Evolutionary conservation across 2,797 vertebrate genomes (phyloP).

Genomic region (Pangasius sanitwongsei): DNA sequence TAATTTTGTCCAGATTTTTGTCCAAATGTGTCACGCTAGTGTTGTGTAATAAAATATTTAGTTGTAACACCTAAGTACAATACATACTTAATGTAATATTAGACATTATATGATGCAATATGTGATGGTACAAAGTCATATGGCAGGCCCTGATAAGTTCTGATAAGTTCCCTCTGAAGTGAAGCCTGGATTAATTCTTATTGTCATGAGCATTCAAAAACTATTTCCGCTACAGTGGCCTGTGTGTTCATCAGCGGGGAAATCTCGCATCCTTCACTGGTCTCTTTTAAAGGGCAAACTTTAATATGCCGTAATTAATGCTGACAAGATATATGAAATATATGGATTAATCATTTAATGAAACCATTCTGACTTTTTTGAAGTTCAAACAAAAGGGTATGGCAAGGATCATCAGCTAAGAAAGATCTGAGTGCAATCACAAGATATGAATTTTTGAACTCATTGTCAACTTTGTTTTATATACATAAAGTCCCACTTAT

Average conservation of each 20-base stretch:
- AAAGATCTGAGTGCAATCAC: constrained; percentile 9
- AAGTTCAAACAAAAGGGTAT: constrained; percentile 53
- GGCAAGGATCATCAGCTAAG: constrained; percentile 29
- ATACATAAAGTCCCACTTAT: background rate
- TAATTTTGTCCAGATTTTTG: background rate
- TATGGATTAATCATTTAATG: constrained; percentile 59
- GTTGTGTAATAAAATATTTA: background rate
- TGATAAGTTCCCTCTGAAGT: background rate
- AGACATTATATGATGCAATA: background rate
- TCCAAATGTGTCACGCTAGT: background rate
- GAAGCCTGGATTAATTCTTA: constrained; percentile 9
- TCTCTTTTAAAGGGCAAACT: constrained; percentile 59
- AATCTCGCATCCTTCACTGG: constrained; percentile 55
- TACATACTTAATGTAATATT: background rate
- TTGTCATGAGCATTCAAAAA: constrained; percentile 43
- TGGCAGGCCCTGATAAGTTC: background rate
- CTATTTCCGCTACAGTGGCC: constrained; percentile 29
- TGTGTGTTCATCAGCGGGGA: constrained; percentile 43
- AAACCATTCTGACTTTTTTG: constrained; percentile 46
- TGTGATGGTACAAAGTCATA: background rate
- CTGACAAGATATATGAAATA: constrained; percentile 59
- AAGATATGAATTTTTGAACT: background rate
- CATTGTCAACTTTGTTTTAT: background rate
- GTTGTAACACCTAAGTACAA: background rate
- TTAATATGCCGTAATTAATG: constrained; percentile 61